Percentiles rank a stretch among this genome's conserved stretches.
These are phyloP conservation scores for Grantiella picta DNA, from an alignment of 2,113 vertebrate genomes.

Conservation along the genomic window DNA sequence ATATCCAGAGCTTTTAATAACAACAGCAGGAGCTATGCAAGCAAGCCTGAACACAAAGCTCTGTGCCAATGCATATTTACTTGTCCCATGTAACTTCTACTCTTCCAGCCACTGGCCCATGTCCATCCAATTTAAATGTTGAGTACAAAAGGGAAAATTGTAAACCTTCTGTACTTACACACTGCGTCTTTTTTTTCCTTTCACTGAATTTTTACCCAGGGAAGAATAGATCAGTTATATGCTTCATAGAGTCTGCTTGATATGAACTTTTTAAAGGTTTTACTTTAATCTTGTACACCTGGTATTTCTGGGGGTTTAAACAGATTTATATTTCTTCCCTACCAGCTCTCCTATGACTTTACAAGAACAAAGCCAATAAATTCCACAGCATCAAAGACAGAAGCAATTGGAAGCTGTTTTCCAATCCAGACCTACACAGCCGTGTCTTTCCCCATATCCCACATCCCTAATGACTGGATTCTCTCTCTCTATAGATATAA, in stretches of 20 bases:
- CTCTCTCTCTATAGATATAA: background rate
- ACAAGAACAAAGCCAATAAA: conserved; percentile 36
- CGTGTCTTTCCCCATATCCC: background rate
- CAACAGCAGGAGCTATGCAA: conserved; percentile 3
- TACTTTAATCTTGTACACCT: conserved; percentile 32
- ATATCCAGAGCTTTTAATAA: conserved; percentile 11
- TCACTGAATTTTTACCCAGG: background rate
- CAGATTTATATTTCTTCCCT: conserved; percentile 11
- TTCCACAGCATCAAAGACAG: conserved; percentile 23
- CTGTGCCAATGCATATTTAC: conserved; percentile 11
- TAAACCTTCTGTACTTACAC: conserved; percentile 15
- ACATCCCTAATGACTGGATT: background rate
- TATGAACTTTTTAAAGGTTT: background rate
- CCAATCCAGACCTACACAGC: background rate
- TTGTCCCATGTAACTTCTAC: background rate
- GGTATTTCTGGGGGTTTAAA: conserved; percentile 12
- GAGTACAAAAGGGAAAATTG: conserved; percentile 15
- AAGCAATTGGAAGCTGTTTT: conserved; percentile 26
- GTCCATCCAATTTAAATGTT: conserved; percentile 10
- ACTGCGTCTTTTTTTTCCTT: accelerated
- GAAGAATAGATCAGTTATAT: background rate
- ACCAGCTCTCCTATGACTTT: conserved; percentile 26
- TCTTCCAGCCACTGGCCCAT: conserved; percentile 7
- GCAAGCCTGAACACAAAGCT: background rate
- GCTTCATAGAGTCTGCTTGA: background rate